Percentiles rank a stretch among this genome's conserved stretches.
phyloP scores from a whole-genome alignment of 53 echinoderm and acorn worm species.

The Luidia sarsii region DNA sequence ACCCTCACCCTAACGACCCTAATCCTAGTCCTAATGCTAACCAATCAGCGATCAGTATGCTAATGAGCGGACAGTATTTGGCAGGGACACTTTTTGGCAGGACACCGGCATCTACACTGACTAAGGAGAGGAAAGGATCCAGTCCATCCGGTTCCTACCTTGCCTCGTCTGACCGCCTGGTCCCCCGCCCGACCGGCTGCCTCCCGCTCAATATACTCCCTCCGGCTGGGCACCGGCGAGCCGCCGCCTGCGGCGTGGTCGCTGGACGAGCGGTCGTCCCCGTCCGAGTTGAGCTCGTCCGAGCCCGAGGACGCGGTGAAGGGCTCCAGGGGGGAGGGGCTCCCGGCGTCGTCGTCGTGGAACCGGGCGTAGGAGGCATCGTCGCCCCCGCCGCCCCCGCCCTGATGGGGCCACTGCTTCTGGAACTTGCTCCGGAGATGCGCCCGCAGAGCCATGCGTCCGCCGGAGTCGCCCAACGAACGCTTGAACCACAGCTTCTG shows the following conservation, averaged over 20 bases:
- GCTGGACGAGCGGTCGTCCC: not conserved
- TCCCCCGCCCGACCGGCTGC: not conserved
- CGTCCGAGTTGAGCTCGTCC: constrained; percentile 25
- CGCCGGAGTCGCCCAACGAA: too few relatives aligned
- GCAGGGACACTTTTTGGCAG: too few relatives aligned
- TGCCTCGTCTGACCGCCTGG: not conserved
- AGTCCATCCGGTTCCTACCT: too few relatives aligned
- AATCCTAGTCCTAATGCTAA: too few relatives aligned
- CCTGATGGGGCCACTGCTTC: constrained; percentile 8
- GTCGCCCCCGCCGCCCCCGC: too few relatives aligned
- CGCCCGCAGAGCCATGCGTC: constrained; percentile 22
- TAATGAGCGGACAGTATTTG: too few relatives aligned
- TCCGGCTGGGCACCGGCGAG: not conserved
- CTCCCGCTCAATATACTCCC: not conserved
- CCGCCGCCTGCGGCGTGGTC: constrained; percentile 18
- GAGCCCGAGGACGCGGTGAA: constrained; percentile 34
- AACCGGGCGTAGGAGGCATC: not conserved
- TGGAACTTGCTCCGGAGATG: constrained; percentile 28
- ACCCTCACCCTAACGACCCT: too few relatives aligned
- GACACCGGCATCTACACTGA: too few relatives aligned
- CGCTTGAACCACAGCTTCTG: too few relatives aligned
- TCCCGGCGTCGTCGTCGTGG: not conserved
- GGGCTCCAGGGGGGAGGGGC: not conserved
- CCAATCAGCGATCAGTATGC: too few relatives aligned
- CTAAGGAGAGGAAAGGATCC: too few relatives aligned